Evolutionary conservation across 2,797 vertebrate species (phyloP), one percentile per base, ranked within the genome.

Genomic region (Mareca strepera): DNA sequence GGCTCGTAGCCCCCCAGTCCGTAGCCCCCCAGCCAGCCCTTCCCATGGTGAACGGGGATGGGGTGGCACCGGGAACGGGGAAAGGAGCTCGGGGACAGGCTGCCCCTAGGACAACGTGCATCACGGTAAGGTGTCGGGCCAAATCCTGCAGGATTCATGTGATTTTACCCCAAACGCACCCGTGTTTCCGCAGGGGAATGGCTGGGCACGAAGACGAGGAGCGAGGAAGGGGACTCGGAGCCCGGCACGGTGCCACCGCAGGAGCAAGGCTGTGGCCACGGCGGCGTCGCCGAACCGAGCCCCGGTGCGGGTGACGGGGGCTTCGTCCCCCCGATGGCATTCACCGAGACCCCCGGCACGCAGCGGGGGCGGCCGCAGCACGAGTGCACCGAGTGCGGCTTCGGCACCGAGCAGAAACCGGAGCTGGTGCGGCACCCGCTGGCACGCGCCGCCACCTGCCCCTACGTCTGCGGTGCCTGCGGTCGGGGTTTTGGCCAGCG

Each of bases 401-500:
- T 80, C 2, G 68, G 89, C 46, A 22, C 90, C 1, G 77, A 78
- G 53, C 94, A 84, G 11, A 94, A 86, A 21, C 93, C 94, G 3
- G 85, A 93, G 35, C 91, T 96, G 75, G 91, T 94, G 86, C 68
- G 88, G 62, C 97, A 97, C 81, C 88, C 88, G 68, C 84, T 77
- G 13, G 82, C 33, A 1, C 92, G 58, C 4, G 73, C 88, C 0
- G 29, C 39, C 17, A 86, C 95, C 33, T 82, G 74, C 2, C 29
- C 31, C 44, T 44, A 29, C 3, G 6, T 33, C 46, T 96, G 96
- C 3, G 33, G 88, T n/a, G 60, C 18, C 52, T 96, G 96, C 5
- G 89, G 76, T 0, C 73, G 39, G 13, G 78, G 82, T 23, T 50
- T 50, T 23, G 48, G 23, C 48, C 48, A 13, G 48, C 23, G 37